Evolutionary conservation across 2,113 vertebrate genomes (phyloP).

Genomic region (Lonchura striata): DNA sequence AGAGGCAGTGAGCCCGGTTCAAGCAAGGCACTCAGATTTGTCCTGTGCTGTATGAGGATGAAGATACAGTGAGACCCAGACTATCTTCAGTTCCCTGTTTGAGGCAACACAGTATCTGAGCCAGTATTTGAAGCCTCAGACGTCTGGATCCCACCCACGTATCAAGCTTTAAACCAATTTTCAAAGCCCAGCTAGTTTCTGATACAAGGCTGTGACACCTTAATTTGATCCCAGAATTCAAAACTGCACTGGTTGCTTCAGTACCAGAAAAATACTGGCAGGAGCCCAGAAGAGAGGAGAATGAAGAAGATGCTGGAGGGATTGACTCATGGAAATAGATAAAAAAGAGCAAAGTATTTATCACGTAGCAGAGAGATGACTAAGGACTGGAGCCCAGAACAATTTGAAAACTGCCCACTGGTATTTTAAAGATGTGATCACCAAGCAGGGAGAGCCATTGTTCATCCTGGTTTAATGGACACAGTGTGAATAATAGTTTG

Average conservation of each 20-base stretch:
- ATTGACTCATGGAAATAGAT: conserved; percentile 41
- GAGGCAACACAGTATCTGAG: background rate
- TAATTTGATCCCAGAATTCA: conserved; percentile 47
- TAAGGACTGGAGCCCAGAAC: conserved; percentile 38
- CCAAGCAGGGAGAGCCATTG: conserved; percentile 5
- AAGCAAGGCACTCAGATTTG: background rate
- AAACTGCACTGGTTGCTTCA: background rate
- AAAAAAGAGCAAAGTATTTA: conserved; percentile 20
- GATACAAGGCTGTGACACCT: background rate
- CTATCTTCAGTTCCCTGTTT: background rate
- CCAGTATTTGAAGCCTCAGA: background rate
- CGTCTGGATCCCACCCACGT: background rate
- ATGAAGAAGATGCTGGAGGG: conserved; percentile 6
- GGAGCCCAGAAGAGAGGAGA: conserved; percentile 1
- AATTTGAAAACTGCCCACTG: conserved; percentile 41
- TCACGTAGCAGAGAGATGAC: conserved; percentile 36
- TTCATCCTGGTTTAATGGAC: conserved; percentile 25
- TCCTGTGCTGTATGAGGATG: background rate
- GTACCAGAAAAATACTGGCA: conserved; percentile 17
- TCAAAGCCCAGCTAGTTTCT: conserved; percentile 17
- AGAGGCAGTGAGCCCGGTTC: background rate
- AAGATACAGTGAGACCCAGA: background rate
- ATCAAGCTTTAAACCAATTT: background rate
- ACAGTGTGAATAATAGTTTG: background rate
- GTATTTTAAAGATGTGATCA: conserved; percentile 38